Conservation (phyloP, 2,113 vertebrate species). For the Danio rerio region GRCz12tu NC_133178.1:17791001-17791500, state of each 20-base stretch:
- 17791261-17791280: neutral
- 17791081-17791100: conserved; percentile 65
- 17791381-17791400: neutral
- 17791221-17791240: neutral
- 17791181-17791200: neutral
- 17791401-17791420: neutral
- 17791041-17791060: conserved; percentile 30
- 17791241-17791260: neutral
- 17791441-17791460: neutral
- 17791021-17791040: conserved; percentile 32
- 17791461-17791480: too few relatives aligned
- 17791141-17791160: conserved; percentile 44
- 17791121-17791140: neutral
- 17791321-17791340: neutral
- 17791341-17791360: neutral
- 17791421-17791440: neutral
- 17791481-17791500: too few relatives aligned
- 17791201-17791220: neutral
- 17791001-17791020: conserved; percentile 21
- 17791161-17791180: conserved; percentile 7
- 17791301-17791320: neutral
- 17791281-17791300: neutral
- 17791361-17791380: neutral
- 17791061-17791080: conserved; percentile 56
- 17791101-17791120: conserved; percentile 18